Conservation (phyloP, 2,113 vertebrate species). For the Bothrops jararaca region DNA sequence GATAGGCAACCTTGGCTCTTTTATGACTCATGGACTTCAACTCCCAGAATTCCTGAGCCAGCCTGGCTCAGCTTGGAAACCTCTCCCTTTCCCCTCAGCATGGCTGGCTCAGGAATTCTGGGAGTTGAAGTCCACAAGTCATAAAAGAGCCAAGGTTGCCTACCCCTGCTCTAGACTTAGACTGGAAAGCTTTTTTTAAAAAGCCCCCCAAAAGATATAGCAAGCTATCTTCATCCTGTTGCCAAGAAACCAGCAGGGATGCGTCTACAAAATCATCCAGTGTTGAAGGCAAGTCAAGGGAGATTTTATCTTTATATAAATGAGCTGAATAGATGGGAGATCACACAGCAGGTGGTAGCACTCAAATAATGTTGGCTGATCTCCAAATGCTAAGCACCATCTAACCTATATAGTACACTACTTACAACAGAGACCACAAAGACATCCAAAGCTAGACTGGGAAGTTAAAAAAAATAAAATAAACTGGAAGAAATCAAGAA, state of each 20-base stretch:
- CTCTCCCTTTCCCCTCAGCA: too few relatives aligned
- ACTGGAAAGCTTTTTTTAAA: background rate
- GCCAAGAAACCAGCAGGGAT: background rate
- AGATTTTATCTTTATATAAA: background rate
- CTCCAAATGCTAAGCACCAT: background rate
- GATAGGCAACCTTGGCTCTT: too few relatives aligned
- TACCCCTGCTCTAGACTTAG: background rate
- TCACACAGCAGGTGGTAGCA: background rate
- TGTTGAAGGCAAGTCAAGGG: background rate
- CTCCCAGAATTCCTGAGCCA: too few relatives aligned
- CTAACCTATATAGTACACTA: background rate
- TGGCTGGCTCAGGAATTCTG: too few relatives aligned
- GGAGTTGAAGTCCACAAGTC: too few relatives aligned
- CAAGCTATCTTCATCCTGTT: background rate
- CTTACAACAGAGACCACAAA: background rate
- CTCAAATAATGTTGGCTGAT: background rate
- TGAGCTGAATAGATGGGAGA: background rate
- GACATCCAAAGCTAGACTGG: background rate
- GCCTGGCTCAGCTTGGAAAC: too few relatives aligned
- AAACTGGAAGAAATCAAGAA: background rate
- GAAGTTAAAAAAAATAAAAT: background rate
- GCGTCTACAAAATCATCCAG: background rate
- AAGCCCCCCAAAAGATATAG: background rate
- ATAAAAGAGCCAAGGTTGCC: too few relatives aligned
- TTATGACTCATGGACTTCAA: too few relatives aligned